Evolutionary conservation across 2,113 vertebrate species (phyloP), one percentile per base, ranked within the genome.

Genomic region (Mormyrus lacerda): DNA sequence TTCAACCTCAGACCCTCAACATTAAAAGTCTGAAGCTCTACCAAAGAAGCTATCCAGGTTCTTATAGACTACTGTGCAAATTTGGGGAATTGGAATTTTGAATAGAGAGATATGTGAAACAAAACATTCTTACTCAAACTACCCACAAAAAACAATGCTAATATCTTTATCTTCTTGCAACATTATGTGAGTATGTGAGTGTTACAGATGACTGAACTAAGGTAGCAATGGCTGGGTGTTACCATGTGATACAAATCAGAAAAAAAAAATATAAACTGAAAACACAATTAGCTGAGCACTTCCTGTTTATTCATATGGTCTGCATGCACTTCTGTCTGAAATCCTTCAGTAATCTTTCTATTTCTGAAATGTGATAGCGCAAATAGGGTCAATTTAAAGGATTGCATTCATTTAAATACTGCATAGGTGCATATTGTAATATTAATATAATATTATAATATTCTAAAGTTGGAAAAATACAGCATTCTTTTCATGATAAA

Each of bases 191-290:
- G n/a, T 31, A 50, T 19, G 27, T 39, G 8, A 79, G 42, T 55
- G 73, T 82, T 47, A 50, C 6, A n/a, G 88, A 50, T 47, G 42
- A 53, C 17, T 89, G 88, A 53, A 39, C 69, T 35, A 83, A 82
- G 21, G 73, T 15, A 51, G 21, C 82, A 89, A 89, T 89, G 27
- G 44, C 24, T 82, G 88, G 69, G 88, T 53, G 88, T 89, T 82
- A 48, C 88, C 47, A 53, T 48, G 9, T 21, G 88, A 89, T 89
- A 53, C 13, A 53, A 79, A 89, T 83, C 73, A 44, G 88, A 51
- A 31, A 50, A 85, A 5, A 51, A 82, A n/a, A n/a, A 58, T 48
- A 39, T 48, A 42, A 27, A 39, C 15, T 69, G 19, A n/a, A 50
- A 50, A 89, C 88, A 73, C n/a, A 89, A 89, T 89, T 65, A 76